These are phyloP conservation scores for Actinernus sp. DNA, from an alignment of 92 coral and sea anemone genomes.

Conservation along the genomic window DNA sequence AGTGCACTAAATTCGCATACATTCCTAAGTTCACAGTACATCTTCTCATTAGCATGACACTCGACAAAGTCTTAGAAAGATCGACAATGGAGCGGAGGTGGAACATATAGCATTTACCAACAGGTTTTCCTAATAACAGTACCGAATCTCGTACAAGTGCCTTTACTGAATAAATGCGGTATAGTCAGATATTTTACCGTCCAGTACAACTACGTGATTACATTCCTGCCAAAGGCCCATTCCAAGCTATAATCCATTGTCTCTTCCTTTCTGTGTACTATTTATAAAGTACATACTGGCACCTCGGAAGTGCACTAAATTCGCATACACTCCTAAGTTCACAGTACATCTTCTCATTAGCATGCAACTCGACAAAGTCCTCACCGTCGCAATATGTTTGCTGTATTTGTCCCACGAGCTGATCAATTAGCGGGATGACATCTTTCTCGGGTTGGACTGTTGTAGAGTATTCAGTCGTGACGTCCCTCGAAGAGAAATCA, in stretches of 20 bases:
- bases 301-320: neutral
- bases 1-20: conserved; percentile 27
- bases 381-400: conserved; percentile 37
- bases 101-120: no score
- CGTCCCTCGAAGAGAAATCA: conserved; percentile 36
- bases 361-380: conserved; percentile 47
- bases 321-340: conserved; percentile 64
- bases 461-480: conserved; percentile 31
- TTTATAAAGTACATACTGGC: neutral
- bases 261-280: no score
- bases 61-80: no score
- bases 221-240: no score
- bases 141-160: no score
- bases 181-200: no score
- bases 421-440: conserved; percentile 58
- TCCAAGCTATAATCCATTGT: no score
- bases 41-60: conserved; percentile 61
- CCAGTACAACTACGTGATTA: no score
- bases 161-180: no score
- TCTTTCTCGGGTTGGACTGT: conserved; percentile 63
- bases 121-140: no score
- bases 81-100: no score
- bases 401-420: conserved; percentile 64
- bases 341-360: conserved; percentile 57
- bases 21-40: conserved; percentile 63